phyloP scores from a whole-genome alignment of 2,113 vertebrate genomes.

The Ahaetulla prasina region DNA sequence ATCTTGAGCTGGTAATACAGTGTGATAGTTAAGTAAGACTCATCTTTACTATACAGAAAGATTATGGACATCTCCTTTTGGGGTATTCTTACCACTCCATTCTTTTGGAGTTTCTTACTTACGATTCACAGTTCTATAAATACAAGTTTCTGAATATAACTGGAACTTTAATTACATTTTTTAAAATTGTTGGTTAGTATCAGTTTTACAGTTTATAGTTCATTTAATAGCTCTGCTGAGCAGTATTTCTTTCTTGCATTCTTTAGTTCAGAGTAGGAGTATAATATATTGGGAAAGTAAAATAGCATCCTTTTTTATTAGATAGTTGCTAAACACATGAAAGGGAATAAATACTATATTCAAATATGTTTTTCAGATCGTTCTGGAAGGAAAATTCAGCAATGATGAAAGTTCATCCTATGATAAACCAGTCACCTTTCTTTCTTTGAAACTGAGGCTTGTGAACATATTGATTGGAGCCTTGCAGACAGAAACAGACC shows the following conservation, averaged over 20 bases:
- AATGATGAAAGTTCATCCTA: constrained; percentile 85
- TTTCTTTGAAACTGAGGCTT: constrained; percentile 89
- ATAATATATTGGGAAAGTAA: neutral
- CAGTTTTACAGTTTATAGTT: neutral
- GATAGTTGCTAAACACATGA: neutral
- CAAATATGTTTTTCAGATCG: constrained; percentile 73
- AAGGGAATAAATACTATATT: neutral
- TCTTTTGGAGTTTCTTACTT: neutral
- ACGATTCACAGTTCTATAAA: neutral
- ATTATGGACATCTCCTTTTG: neutral
- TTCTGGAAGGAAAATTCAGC: constrained; percentile 93
- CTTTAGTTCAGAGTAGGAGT: neutral
- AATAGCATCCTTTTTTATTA: neutral
- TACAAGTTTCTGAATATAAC: neutral
- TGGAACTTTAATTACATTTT: neutral
- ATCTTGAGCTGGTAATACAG: neutral
- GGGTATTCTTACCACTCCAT: neutral
- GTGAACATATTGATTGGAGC: constrained; percentile 96
- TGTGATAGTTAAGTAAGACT: neutral
- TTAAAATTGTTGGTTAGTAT: neutral
- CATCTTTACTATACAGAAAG: neutral
- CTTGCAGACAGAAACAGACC: constrained; percentile 92
- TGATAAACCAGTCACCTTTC: constrained; percentile 90
- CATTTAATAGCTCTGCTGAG: neutral
- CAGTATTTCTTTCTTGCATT: neutral